A percentile compares a stretch with the other conserved stretches of the same genome.
These are phyloP conservation scores for Esperia sulphurella DNA, from an alignment of 2,888 invertebrate genomes.

Conservation along the genomic window DNA sequence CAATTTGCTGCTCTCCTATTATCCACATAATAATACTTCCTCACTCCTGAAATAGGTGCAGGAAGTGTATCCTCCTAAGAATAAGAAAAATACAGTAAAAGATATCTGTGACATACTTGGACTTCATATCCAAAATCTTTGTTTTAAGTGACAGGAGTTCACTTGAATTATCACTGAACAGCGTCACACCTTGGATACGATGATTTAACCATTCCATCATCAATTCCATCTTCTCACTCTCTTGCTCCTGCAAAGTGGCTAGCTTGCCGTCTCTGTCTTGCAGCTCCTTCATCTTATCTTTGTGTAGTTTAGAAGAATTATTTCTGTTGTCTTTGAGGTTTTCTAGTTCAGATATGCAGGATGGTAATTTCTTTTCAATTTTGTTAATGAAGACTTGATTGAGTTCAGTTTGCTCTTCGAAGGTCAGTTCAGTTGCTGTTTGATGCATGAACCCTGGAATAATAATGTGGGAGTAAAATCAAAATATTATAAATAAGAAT, in stretches of 20 bases:
- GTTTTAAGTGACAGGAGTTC: constrained; percentile 58
- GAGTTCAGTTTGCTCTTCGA: constrained; percentile 64
- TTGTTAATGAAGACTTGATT: constrained; percentile 58
- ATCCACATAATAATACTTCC: too few species aligned
- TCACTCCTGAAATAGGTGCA: too few species aligned
- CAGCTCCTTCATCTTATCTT: constrained; percentile 45
- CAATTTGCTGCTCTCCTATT: too few species aligned
- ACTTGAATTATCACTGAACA: constrained; percentile 49
- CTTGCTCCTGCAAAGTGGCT: constrained; percentile 53
- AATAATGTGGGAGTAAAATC: too few species aligned
- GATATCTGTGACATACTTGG: constrained; percentile 48
- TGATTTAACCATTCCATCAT: constrained; percentile 72
- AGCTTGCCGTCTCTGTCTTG: constrained; percentile 56
- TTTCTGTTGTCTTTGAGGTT: constrained; percentile 32
- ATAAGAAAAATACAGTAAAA: too few species aligned
- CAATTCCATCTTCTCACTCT: constrained; percentile 60
- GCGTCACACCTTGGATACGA: constrained; percentile 46
- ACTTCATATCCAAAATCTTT: constrained; percentile 62
- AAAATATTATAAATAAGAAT: too few species aligned
- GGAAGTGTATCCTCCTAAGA: too few species aligned
- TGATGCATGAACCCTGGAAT: constrained; percentile 60
- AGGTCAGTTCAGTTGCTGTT: constrained; percentile 53
- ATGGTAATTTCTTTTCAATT: constrained; percentile 55
- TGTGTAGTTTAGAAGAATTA: constrained; percentile 29
- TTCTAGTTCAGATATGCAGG: constrained; percentile 47